A percentile compares a stretch with the other conserved stretches of the same genome.
phyloP scores from a whole-genome alignment of 2,888 invertebrate genomes.

The Tiliacea aurago region DNA sequence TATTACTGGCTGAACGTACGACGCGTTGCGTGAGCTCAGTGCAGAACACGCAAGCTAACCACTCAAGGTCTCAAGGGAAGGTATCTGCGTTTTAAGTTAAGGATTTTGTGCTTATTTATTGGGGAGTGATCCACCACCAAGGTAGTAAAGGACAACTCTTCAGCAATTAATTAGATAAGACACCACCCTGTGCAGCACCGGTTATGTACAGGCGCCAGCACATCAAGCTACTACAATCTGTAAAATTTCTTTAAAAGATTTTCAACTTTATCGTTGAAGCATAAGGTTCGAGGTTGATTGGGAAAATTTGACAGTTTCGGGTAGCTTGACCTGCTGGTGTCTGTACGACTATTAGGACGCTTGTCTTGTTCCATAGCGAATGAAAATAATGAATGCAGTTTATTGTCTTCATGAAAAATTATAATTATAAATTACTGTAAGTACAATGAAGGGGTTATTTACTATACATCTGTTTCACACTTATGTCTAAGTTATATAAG shows the following conservation, averaged over 20 bases:
- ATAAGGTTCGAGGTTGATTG: no score
- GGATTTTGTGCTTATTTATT: not conserved
- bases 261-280: no score
- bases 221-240: no score
- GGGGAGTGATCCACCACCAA: not conserved
- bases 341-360: constrained; percentile 9
- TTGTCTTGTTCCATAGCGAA: constrained; percentile 30
- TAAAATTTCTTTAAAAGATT: no score
- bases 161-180: not conserved
- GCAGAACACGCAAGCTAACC: no score
- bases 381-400: constrained; percentile 17
- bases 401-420: constrained; percentile 39
- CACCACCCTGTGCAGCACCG: not conserved
- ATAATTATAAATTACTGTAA: constrained; percentile 7
- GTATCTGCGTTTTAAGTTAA: no score
- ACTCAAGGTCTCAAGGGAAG: no score
- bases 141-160: not conserved
- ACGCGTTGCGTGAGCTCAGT: no score
- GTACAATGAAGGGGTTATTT: constrained; percentile 42
- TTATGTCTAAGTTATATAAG: constrained; percentile 15
- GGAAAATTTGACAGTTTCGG: no score
- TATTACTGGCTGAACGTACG: no score
- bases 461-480: constrained; percentile 13
- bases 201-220: no score
- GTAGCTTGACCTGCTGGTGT: no score